Conservation (phyloP, 2,797 vertebrate genomes). For the Etheostoma perlongum region DNA sequence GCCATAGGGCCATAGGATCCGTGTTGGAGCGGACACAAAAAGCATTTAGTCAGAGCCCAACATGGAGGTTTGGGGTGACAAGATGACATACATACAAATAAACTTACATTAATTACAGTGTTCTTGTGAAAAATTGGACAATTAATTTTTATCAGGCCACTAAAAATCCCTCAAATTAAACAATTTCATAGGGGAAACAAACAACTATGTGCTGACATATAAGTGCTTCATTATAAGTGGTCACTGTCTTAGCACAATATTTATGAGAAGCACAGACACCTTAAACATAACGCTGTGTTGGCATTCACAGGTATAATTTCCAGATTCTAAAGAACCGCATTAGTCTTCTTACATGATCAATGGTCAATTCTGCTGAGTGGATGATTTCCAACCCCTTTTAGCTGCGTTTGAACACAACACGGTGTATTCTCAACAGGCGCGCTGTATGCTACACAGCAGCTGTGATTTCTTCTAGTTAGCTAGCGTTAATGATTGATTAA, state of each 20-base stretch:
- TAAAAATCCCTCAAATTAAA: background rate
- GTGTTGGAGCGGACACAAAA: background rate
- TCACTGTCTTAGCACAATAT: background rate
- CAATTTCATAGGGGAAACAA: background rate
- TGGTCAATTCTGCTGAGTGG: background rate
- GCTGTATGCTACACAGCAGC: background rate
- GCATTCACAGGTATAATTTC: background rate
- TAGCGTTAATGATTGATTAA: constrained; percentile 30
- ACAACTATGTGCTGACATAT: background rate
- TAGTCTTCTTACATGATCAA: background rate
- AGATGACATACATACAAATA: background rate
- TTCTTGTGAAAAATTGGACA: background rate
- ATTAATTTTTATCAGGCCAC: background rate
- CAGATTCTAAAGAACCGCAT: background rate
- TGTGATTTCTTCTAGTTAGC: constrained; percentile 1
- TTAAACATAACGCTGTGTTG: background rate
- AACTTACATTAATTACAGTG: background rate
- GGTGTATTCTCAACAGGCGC: background rate
- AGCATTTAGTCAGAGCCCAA: background rate
- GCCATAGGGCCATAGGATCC: background rate
- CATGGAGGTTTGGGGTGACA: background rate
- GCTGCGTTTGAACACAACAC: background rate
- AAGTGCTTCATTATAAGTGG: background rate
- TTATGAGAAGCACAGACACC: background rate
- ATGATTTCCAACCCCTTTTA: background rate